Evolutionary conservation across 2,888 invertebrate species (phyloP).

Genomic region (Drosophila suboccidentalis): DNA sequence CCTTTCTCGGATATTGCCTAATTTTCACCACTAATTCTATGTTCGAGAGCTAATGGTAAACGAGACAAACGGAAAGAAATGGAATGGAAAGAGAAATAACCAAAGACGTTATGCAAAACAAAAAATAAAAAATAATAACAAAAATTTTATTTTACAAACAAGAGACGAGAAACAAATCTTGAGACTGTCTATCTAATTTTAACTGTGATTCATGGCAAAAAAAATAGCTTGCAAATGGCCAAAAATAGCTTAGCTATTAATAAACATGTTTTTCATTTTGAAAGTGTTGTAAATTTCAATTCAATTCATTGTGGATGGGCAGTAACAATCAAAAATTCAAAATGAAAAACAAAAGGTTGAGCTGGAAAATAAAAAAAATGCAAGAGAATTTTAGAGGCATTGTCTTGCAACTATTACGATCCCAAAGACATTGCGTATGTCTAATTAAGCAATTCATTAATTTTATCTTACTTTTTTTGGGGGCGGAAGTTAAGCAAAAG

Average conservation of each 20-base stretch:
- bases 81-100: conserved; percentile 35
- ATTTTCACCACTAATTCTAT: conserved; percentile 70
- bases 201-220: conserved; percentile 67
- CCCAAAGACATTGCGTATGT: conserved; percentile 56
- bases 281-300: conserved; percentile 63
- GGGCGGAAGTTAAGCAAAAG: conserved; percentile 56
- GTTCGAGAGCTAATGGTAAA: conserved; percentile 39
- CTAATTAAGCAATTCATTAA: conserved; percentile 47
- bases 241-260: conserved; percentile 54
- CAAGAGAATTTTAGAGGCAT: conserved; percentile 59
- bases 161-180: conserved; percentile 29
- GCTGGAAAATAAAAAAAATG: conserved; percentile 38
- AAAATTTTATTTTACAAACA: conserved; percentile 9
- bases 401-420: conserved; percentile 42
- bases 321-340: conserved; percentile 13
- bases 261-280: conserved; percentile 67
- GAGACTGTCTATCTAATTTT: conserved; percentile 74
- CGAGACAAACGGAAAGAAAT: conserved; percentile 1
- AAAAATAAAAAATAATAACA: conserved; percentile 7
- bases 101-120: conserved; percentile 66
- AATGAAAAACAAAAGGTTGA: conserved; percentile 27
- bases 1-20: conserved; percentile 59
- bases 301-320: conserved; percentile 29
- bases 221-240: conserved; percentile 53
- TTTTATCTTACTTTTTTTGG: conserved; percentile 20